Evolutionary conservation across 64 coral and sea anemone species (phyloP).

Genomic region (Stichodactyla helianthus): DNA sequence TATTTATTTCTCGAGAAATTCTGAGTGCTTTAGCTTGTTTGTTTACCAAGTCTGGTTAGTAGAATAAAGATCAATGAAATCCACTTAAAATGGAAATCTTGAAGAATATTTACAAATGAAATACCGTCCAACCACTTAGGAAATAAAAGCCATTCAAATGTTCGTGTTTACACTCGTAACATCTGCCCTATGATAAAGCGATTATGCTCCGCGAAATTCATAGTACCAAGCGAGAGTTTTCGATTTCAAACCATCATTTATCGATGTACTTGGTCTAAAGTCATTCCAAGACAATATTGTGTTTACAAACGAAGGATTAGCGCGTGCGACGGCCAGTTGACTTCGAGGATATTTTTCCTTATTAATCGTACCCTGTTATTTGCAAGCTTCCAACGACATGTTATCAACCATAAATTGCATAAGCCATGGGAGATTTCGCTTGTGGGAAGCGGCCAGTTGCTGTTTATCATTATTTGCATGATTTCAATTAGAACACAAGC

Average conservation of each 20-base stretch:
- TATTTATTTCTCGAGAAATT: not conserved
- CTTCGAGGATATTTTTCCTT: constrained; percentile 47
- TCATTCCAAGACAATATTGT: not conserved
- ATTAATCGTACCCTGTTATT: constrained; percentile 77
- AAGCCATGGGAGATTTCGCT: constrained; percentile 57
- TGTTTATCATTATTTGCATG: constrained; percentile 62
- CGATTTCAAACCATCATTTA: constrained; percentile 8
- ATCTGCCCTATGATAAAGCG: not conserved
- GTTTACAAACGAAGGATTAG: constrained; percentile 23
- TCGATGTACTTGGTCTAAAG: constrained; percentile 1
- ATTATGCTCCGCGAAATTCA: constrained; percentile 11
- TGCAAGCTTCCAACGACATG: constrained; percentile 47
- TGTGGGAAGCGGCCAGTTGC: constrained; percentile 85
- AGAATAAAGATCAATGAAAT: constrained; percentile 32
- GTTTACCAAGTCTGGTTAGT: constrained; percentile 18
- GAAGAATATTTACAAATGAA: constrained; percentile 30
- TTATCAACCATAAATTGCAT: constrained; percentile 71
- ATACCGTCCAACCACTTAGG: constrained; percentile 6
- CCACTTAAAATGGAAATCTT: constrained; percentile 32
- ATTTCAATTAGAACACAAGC: constrained; percentile 77
- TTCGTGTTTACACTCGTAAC: not conserved
- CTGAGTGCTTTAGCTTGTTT: constrained; percentile 4
- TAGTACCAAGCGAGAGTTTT: not conserved
- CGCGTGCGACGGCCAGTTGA: not conserved
- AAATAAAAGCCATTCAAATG: constrained; percentile 12